These are phyloP conservation scores for Rhipidura dahli DNA, from an alignment of 2,113 vertebrate genomes.

Conservation along the genomic window DNA sequence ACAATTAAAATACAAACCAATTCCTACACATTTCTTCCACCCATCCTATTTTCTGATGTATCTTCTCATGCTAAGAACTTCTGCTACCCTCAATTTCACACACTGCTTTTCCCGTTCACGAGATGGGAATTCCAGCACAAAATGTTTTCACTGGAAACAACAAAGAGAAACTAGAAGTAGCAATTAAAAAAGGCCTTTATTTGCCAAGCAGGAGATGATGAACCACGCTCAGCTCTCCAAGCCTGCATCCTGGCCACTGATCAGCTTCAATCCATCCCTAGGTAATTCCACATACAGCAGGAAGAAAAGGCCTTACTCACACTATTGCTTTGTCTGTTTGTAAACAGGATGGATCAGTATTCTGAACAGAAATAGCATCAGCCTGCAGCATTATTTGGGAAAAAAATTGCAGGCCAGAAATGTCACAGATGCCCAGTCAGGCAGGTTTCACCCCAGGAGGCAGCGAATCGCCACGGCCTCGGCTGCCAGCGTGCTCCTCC, in stretches of 20 bases:
- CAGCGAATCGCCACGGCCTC: neutral
- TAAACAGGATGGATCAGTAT: neutral
- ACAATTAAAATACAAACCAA: neutral
- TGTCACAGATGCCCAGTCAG: neutral
- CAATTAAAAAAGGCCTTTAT: neutral
- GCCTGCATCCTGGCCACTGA: neutral
- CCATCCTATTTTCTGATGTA: neutral
- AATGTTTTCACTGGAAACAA: neutral
- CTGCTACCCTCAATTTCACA: neutral
- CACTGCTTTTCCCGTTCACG: neutral
- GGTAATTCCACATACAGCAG: fast-evolving
- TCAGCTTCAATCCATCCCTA: neutral
- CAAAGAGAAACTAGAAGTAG: neutral
- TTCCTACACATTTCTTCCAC: neutral
- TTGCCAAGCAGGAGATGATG: neutral
- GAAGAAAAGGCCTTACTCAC: neutral
- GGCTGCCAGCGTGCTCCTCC: neutral
- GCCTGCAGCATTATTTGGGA: neutral
- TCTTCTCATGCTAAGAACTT: neutral
- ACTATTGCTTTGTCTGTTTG: neutral
- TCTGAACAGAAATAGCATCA: neutral
- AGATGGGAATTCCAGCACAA: neutral
- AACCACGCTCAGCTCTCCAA: fast-evolving
- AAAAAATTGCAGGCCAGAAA: neutral
- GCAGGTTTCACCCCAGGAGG: neutral